Evolutionary conservation across 2,888 invertebrate genomes (phyloP).

Genomic region (Balanococcus diminutus): DNA sequence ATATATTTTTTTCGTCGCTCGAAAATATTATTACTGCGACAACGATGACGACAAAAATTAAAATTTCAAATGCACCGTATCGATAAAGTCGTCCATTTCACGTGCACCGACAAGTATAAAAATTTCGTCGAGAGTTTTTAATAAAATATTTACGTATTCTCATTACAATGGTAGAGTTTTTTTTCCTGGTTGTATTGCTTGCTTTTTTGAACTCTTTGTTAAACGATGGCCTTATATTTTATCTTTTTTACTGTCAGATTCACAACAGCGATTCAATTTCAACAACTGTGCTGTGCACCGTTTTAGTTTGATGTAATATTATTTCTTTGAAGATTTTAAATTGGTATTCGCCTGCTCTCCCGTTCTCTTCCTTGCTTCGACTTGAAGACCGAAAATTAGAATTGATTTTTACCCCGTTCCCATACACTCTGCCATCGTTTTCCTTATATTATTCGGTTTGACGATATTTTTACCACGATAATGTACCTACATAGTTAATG

Average conservation of each 20-base stretch:
- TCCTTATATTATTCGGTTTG: neutral
- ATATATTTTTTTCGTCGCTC: neutral
- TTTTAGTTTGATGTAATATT: constrained; percentile 14
- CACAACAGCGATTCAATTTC: constrained; percentile 32
- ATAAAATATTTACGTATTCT: constrained; percentile 34
- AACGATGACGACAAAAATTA: neutral
- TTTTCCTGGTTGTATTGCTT: neutral
- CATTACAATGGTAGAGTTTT: neutral
- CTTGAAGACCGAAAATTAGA: constrained; percentile 11
- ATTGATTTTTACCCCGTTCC: neutral
- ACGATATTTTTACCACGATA: neutral
- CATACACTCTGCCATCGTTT: no score
- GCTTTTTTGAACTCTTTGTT: constrained; percentile 18
- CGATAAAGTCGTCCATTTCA: neutral
- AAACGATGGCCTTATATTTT: constrained; percentile 32
- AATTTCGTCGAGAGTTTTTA: neutral
- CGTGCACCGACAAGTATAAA: neutral
- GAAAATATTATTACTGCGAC: neutral
- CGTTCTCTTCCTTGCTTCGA: no score
- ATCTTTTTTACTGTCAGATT: constrained; percentile 37
- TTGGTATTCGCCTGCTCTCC: constrained; percentile 18
- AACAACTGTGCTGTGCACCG: neutral
- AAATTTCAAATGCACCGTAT: constrained; percentile 25
- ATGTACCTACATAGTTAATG: neutral
- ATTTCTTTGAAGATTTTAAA: constrained; percentile 13